Evolutionary conservation across 2,888 invertebrate species (phyloP).

Genomic region (Slavum lentiscoides): DNA sequence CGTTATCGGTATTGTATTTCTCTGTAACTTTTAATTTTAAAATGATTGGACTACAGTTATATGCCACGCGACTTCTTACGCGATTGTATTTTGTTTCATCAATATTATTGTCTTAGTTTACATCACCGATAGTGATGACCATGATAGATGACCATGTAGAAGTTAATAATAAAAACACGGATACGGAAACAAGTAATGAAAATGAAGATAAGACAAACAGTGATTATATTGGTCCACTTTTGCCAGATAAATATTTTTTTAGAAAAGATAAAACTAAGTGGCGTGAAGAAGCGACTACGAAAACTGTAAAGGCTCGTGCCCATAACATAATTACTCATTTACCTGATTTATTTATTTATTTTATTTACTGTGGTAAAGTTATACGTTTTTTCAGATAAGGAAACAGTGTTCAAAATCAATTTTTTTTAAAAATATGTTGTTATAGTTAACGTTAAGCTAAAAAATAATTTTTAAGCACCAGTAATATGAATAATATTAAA

Average conservation of each 20-base stretch:
- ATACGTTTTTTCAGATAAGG: too few relatives aligned
- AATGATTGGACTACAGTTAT: slow-evolving; percentile 5
- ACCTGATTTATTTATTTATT: too few relatives aligned
- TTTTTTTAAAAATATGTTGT: too few relatives aligned
- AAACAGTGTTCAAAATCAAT: too few relatives aligned
- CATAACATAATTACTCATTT: slow-evolving; percentile 37
- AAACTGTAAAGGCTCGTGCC: slow-evolving; percentile 1
- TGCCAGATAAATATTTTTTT: slow-evolving; percentile 29
- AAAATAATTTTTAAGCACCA: too few relatives aligned
- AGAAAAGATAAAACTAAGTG: slow-evolving; percentile 24
- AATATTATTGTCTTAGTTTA: not conserved
- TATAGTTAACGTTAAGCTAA: too few relatives aligned
- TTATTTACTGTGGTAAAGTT: too few relatives aligned
- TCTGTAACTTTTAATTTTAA: not conserved
- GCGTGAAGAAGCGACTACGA: slow-evolving; percentile 26
- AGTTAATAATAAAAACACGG: slow-evolving; percentile 32
- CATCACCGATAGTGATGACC: slow-evolving; percentile 20
- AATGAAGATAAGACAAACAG: slow-evolving; percentile 27
- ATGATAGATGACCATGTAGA: slow-evolving; percentile 22
- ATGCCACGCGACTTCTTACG: slow-evolving; percentile 10
- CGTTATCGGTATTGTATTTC: not conserved
- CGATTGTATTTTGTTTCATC: not conserved
- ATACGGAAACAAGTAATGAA: slow-evolving; percentile 38
- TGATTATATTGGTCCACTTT: slow-evolving; percentile 31
- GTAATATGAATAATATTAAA: too few relatives aligned